Base-by-base conservation (phyloP, 2,113 vertebrate genomes). In the Lota lota region DNA sequence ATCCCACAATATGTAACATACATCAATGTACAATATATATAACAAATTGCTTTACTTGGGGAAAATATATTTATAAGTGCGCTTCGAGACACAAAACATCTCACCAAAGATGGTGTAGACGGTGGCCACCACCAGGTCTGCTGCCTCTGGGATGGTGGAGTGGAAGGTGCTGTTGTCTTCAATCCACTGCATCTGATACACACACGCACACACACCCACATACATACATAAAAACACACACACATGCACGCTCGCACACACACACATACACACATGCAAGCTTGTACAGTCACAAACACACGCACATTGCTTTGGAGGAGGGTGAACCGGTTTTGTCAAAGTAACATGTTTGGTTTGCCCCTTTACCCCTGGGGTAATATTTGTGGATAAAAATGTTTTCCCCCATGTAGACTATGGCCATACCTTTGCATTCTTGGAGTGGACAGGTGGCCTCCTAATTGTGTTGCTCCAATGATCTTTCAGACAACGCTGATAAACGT, bases 61-160 rank as follows among this genome's bases (percentile, higher is more conserved):
- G n/a, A n/a, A n/a, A 33, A 4, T 33, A 6, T 33, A 33, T 5
- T 3, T 33, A 33, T 33, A 33, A 33, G 28, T 33, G 28, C 28
- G 28, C 28, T 33, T 33, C 4, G 28, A 33, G 28, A 33, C 28
- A 14, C 40, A 12, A 47, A 47, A 47, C 40, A 47, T 2, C 66
- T 79, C 66, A 79, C 73, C 78, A 66, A 79, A 79, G 28, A 76
- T 57, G 18, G 78, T 73, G 57, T 79, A 79, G 66, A 79, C 12
- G n/a, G 73, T 53, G 0, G 73, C 73, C 36, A 79, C 63, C 19
- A 63, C 58, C 36, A 79, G 62, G 67, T 79, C 73, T 22, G 67
- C 69, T 50, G 67, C 63, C 33, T 73, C 40, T 10, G 78, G 67
- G 24, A 79, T 76, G 67, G 63, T 79, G 54, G 78, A 79, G 22